Conservation (phyloP, 2,888 invertebrate genomes). For the Aphidoletes aphidimyza region DNA sequence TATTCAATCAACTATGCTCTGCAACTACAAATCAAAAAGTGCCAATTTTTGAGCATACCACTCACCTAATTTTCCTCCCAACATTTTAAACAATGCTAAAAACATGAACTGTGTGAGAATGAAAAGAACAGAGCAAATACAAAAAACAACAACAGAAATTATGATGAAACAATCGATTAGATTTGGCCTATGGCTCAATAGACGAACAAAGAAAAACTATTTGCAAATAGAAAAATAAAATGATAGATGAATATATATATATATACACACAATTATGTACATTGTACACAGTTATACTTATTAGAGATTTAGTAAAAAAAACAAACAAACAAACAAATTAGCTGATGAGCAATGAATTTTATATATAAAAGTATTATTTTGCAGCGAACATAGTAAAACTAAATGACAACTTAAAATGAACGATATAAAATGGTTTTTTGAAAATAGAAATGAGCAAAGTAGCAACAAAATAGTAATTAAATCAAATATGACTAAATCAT, state of each 20-base stretch:
- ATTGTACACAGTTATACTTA: neutral
- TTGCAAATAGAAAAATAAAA: neutral
- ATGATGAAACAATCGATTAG: neutral
- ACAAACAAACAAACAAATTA: no score
- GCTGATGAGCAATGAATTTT: constrained; percentile 32
- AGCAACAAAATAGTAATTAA: no score
- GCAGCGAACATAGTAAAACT: no score
- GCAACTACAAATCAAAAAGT: neutral
- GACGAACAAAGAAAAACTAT: neutral
- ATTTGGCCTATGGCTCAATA: constrained; percentile 4
- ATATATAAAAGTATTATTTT: no score
- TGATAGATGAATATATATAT: neutral
- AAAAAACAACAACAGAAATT: neutral
- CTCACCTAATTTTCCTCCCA: neutral
- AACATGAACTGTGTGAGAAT: neutral
- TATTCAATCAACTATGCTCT: neutral
- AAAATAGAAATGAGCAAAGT: neutral
- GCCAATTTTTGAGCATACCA: neutral
- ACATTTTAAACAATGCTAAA: neutral
- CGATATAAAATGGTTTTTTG: neutral
- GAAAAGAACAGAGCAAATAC: neutral
- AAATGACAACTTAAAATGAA: neutral
- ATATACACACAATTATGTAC: neutral
- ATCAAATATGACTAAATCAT: no score
- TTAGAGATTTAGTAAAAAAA: neutral